Evolutionary conservation across 2,888 invertebrate species (phyloP).

Genomic region (Macaria notata): DNA sequence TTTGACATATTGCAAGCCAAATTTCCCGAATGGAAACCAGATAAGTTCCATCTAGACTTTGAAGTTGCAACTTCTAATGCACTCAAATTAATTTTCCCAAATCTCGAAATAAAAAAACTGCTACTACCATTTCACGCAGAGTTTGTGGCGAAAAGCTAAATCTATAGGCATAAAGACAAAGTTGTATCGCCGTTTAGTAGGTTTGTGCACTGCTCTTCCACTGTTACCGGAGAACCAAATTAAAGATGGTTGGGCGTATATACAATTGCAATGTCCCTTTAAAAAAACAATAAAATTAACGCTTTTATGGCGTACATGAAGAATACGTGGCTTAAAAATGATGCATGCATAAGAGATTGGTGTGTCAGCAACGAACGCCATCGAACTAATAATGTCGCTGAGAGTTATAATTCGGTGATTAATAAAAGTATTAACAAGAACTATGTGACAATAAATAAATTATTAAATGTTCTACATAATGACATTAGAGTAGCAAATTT

Average conservation of each 20-base stretch:
- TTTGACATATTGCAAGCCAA: too few species aligned
- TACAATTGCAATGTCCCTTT: slow-evolving; percentile 5
- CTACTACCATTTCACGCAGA: slow-evolving; percentile 14
- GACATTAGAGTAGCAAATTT: slow-evolving; percentile 5
- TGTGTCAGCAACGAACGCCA: too few species aligned
- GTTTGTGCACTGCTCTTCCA: slow-evolving; percentile 9
- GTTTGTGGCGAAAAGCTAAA: too few species aligned
- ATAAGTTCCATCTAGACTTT: too few species aligned
- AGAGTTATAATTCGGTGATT: too few species aligned
- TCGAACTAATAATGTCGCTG: too few species aligned
- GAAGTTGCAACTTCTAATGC: too few species aligned
- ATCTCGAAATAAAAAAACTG: too few species aligned
- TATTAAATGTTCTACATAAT: slow-evolving; percentile 7
- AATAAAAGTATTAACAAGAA: too few species aligned
- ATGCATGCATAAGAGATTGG: slow-evolving; percentile 14
- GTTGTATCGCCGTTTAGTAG: slow-evolving; percentile 5
- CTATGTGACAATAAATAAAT: slow-evolving; percentile 12
- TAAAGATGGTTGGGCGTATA: slow-evolving; percentile 8
- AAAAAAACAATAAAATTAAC: slow-evolving; percentile 12
- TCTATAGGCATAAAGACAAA: too few species aligned
- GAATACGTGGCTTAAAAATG: slow-evolving; percentile 13
- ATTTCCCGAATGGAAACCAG: too few species aligned
- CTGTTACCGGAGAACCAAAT: slow-evolving; percentile 7
- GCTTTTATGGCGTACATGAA: slow-evolving; percentile 13
- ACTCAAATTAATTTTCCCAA: too few species aligned